Evolutionary conservation across 2,797 vertebrate species (phyloP), one percentile per base, ranked within the genome.

Genomic region (Meda fulgida): DNA sequence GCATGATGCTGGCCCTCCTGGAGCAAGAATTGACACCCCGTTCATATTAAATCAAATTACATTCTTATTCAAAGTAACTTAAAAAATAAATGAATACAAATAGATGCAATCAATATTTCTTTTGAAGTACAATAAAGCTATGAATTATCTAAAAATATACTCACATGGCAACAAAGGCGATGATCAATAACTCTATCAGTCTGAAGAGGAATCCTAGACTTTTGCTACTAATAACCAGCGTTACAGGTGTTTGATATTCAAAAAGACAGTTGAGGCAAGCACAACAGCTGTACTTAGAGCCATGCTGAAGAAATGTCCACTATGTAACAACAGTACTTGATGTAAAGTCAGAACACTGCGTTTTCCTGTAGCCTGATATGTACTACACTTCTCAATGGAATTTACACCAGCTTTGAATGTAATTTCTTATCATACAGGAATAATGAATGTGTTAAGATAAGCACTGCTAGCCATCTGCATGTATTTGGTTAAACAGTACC

Each of bases 151-250:
- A 23, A 38, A 53, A 23, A 65, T 69, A n/a, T 85, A 89, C 85
- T 83, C 55, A 87, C 88, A 86, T 71, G 48, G 55, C 77, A 29
- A 88, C 53, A 46, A 84, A 89, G 34, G 66, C 5, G 9, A 87
- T 19, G 31, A 89, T 83, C 18, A 80, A 18, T 19, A 87, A 51
- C 75, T 89, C 80, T 26, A 75, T 78, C 5, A 88, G 53, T 67
- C 80, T 85, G 65, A 84, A 78, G 29, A 89, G n/a, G 55, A 58
- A 7, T 60, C 88, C 86, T 8, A 87, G 26, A 40, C 13, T 78
- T 48, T 83, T 80, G 78, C 73, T 89, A 19, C 67, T 75, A 58
- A 89, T 84, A 21, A 89, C 66, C 26, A 87, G 67, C 11, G 18
- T 84, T 65, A 67, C 73, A 3, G 78, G 58, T 3, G 83, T 80